phyloP scores from a whole-genome alignment of 2,113 vertebrate species.

The Microcebus jonahi region DNA sequence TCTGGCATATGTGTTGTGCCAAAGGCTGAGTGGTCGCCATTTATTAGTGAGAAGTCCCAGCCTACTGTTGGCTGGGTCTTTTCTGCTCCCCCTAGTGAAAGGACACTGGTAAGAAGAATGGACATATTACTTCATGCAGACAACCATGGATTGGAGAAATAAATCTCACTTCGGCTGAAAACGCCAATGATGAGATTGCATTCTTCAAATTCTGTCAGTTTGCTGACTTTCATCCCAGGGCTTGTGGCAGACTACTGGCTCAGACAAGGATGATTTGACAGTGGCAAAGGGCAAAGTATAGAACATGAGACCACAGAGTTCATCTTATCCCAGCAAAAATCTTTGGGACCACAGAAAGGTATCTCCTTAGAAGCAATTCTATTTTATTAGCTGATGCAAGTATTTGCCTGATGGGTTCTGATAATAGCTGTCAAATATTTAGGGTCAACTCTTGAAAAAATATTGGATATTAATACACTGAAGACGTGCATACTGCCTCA shows the following conservation, averaged over 20 bases:
- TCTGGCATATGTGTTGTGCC: background rate
- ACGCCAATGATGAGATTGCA: slow-evolving; percentile 46
- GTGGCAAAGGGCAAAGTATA: background rate
- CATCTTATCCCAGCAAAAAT: slow-evolving; percentile 32
- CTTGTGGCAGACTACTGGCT: slow-evolving; percentile 55
- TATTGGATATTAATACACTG: background rate
- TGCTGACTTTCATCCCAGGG: slow-evolving; percentile 36
- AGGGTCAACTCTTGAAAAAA: background rate
- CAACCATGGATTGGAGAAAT: slow-evolving; percentile 60
- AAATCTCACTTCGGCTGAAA: slow-evolving; percentile 75
- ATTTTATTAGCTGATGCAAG: background rate
- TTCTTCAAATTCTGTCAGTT: slow-evolving; percentile 29
- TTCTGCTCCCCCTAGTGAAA: slow-evolving; percentile 17
- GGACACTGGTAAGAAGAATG: slow-evolving; percentile 58
- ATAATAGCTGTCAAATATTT: background rate
- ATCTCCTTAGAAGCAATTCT: background rate
- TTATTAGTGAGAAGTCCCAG: background rate
- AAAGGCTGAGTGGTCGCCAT: background rate
- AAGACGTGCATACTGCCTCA: background rate
- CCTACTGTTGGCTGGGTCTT: background rate
- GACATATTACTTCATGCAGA: slow-evolving; percentile 52
- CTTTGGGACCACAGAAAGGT: background rate
- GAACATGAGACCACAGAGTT: slow-evolving; percentile 38
- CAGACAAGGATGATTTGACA: background rate
- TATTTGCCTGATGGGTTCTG: background rate